phyloP scores from a whole-genome alignment of 2,888 invertebrate genomes.

The Platypus cylindrus region DNA sequence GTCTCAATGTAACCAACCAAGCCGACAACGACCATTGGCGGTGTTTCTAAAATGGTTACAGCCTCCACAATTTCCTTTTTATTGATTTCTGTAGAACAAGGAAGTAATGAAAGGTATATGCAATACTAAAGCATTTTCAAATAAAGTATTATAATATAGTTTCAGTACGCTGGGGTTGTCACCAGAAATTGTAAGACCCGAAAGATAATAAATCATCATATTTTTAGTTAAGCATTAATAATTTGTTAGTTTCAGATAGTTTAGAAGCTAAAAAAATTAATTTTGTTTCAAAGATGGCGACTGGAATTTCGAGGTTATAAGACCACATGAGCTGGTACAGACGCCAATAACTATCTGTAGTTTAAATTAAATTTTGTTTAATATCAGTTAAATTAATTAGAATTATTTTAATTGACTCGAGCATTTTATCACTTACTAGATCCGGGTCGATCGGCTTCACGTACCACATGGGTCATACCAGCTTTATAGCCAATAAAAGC shows the following conservation, averaged over 20 bases:
- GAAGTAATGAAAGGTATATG: neutral
- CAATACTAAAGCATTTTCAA: neutral
- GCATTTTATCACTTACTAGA: constrained; percentile 71
- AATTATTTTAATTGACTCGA: too few relatives aligned
- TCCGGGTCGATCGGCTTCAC: constrained; percentile 96
- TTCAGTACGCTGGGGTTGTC: constrained; percentile 5
- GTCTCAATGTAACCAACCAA: constrained; percentile 98
- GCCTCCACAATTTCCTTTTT: constrained; percentile 99
- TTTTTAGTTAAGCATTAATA: too few relatives aligned
- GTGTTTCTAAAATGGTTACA: constrained; percentile 95
- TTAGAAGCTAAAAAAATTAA: too few relatives aligned
- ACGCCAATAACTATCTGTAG: too few relatives aligned
- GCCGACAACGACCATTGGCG: constrained; percentile 96
- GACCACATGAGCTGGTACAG: too few relatives aligned
- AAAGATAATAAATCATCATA: too few relatives aligned
- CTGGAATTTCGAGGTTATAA: too few relatives aligned
- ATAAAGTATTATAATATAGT: neutral
- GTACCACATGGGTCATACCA: constrained; percentile 98
- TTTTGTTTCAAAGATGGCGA: too few relatives aligned
- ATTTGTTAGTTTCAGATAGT: too few relatives aligned
- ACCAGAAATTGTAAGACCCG: too few relatives aligned
- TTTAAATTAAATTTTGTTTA: too few relatives aligned
- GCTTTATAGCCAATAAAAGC: constrained; percentile 98
- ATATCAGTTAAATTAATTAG: too few relatives aligned
- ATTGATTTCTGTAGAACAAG: constrained; percentile 71